A percentile compares a stretch with the other conserved stretches of the same genome.
Conservation (phyloP, 2,888 invertebrate species). For the Cremastobaeus sp. region DNA sequence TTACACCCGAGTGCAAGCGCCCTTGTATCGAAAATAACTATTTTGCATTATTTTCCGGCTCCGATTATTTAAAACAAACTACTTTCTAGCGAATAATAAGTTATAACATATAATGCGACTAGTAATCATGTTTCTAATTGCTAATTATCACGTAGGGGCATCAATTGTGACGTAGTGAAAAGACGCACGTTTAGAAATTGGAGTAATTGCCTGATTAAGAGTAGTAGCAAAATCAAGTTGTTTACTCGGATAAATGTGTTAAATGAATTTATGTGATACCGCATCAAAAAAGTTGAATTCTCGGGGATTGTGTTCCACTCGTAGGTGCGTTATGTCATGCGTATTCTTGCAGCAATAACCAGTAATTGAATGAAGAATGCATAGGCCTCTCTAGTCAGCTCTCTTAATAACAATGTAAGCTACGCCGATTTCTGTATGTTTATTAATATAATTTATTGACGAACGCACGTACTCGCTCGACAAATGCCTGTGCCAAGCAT, state of each 20-base stretch:
- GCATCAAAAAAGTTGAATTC: constrained; percentile 40
- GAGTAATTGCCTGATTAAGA: constrained; percentile 24
- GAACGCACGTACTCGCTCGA: neutral
- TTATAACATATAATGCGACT: too few relatives aligned
- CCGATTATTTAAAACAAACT: too few relatives aligned
- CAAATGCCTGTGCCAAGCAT: neutral
- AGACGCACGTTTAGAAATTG: constrained; percentile 17
- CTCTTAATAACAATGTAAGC: constrained; percentile 9
- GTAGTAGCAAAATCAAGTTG: constrained; percentile 42
- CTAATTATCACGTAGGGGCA: neutral
- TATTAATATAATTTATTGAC: constrained; percentile 12
- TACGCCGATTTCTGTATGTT: neutral
- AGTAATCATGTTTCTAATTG: too few relatives aligned
- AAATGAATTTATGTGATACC: constrained; percentile 52
- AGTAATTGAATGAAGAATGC: constrained; percentile 54
- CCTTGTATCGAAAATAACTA: too few relatives aligned
- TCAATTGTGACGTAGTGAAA: too few relatives aligned
- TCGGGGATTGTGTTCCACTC: constrained; percentile 36
- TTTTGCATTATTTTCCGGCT: too few relatives aligned
- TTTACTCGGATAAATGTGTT: constrained; percentile 36
- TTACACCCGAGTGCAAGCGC: too few relatives aligned
- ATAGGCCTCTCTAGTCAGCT: constrained; percentile 27
- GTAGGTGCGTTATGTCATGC: constrained; percentile 50
- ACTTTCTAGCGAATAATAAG: too few relatives aligned
- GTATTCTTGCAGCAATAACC: constrained; percentile 44